phyloP scores from a whole-genome alignment of 2,888 invertebrate genomes.

The Parthenolecanium corni region DNA sequence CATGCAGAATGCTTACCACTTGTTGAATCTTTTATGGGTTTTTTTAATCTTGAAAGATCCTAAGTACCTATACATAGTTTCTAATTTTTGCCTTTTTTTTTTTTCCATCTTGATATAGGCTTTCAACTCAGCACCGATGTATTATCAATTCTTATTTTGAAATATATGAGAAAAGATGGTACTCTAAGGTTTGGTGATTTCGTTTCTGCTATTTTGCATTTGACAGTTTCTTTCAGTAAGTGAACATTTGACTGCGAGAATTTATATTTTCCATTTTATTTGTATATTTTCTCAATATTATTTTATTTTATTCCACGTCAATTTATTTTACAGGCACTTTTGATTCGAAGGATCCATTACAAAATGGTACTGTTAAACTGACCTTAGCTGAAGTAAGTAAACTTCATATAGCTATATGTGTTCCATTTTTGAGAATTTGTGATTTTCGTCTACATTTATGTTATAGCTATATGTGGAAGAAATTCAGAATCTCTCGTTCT shows the following conservation, averaged over 20 bases:
- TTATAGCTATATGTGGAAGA: no score
- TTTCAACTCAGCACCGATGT: constrained; percentile 77
- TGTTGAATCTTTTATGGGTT: no score
- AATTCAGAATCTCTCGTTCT: no score
- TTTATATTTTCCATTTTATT: neutral
- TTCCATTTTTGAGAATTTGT: neutral
- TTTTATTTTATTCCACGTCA: no score
- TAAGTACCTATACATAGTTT: no score
- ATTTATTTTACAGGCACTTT: constrained; percentile 48
- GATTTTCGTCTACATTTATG: neutral
- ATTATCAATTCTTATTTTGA: constrained; percentile 64
- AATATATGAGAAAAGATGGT: constrained; percentile 87
- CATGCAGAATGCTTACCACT: no score
- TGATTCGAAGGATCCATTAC: constrained; percentile 65
- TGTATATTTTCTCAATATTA: neutral
- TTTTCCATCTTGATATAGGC: constrained; percentile 40
- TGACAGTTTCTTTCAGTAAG: constrained; percentile 80
- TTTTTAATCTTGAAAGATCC: no score
- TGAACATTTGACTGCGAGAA: constrained; percentile 30
- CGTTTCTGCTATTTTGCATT: constrained; percentile 75
- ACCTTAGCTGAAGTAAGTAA: constrained; percentile 61
- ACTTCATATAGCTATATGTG: neutral
- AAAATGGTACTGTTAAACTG: constrained; percentile 69
- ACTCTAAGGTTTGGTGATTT: constrained; percentile 85
- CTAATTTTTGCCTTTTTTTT: neutral